These are phyloP conservation scores for Tenthredo amoena DNA, from an alignment of 2,888 invertebrate genomes.

Conservation along the genomic window DNA sequence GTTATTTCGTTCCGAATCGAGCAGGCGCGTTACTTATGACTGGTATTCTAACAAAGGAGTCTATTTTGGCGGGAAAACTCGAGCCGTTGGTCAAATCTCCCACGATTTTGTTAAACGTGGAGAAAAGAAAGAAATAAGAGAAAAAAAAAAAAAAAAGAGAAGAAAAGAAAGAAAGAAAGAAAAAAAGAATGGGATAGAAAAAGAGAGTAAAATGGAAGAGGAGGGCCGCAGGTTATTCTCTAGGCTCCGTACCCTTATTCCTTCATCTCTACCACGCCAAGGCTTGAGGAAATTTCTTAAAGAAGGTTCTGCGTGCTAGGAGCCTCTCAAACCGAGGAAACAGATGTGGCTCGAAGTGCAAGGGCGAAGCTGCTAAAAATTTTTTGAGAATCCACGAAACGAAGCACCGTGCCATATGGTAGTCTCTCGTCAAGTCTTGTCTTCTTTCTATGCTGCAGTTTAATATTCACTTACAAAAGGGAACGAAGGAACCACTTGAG, in stretches of 20 bases:
- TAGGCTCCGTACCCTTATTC: background rate
- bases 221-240: slow-evolving; percentile 8
- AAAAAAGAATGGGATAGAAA: slow-evolving; percentile 51
- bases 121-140: background rate
- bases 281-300: background rate
- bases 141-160: background rate
- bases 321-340: background rate
- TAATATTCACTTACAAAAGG: background rate
- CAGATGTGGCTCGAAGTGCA: slow-evolving; percentile 28
- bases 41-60: background rate
- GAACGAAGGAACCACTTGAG: background rate
- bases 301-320: background rate
- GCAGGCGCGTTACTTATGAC: too few relatives aligned
- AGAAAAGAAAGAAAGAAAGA: background rate
- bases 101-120: background rate
- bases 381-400: slow-evolving; percentile 19
- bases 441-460: background rate
- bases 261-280: background rate
- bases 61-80: background rate
- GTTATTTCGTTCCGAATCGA: background rate
- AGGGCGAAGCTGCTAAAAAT: slow-evolving; percentile 24
- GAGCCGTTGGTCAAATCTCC: background rate
- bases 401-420: background rate
- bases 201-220: slow-evolving; percentile 56
- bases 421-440: background rate